Conservation (phyloP, 1,140 invertebrate genomes). For the Doryteuthis pealeii region DNA sequence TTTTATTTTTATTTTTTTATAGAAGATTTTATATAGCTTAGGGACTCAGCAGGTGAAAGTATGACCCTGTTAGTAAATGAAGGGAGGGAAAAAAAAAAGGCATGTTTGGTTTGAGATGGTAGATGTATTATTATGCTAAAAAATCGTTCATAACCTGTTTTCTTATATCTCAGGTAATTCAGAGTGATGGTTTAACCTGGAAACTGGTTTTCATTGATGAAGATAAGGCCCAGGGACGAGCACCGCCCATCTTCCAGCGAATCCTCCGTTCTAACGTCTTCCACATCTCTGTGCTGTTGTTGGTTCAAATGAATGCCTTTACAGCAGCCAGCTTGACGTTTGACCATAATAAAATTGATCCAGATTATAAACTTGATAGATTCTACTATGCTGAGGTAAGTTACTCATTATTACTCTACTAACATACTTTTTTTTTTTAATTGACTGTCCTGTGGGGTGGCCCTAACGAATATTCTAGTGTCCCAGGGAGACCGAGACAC, state of each 20-base stretch:
- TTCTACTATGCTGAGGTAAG: constrained; percentile 92
- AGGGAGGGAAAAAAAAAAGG: too few species aligned
- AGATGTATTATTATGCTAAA: too few species aligned
- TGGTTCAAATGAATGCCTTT: constrained; percentile 93
- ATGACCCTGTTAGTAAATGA: too few species aligned
- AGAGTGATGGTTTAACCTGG: constrained; percentile 68
- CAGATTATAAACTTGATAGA: constrained; percentile 73
- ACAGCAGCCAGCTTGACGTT: constrained; percentile 96
- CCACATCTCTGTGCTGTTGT: constrained; percentile 88
- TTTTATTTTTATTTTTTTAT: too few species aligned
- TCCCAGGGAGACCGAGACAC: too few species aligned
- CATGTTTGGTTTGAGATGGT: too few species aligned
- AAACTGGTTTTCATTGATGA: constrained; percentile 93
- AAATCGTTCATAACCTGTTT: too few species aligned
- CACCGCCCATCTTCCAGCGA: constrained; percentile 78
- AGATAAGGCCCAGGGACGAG: constrained; percentile 86
- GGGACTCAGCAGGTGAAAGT: too few species aligned
- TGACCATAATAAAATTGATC: constrained; percentile 82
- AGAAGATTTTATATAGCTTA: too few species aligned
- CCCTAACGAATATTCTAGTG: too few species aligned
- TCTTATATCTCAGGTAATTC: constrained; percentile 70
- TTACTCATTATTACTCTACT: too few species aligned
- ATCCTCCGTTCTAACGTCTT: constrained; percentile 86
- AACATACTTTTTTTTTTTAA: not conserved
- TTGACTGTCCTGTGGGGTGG: too few species aligned